Conservation (phyloP, 2,797 vertebrate species). For the Hippopotamyrus pictus region DNA sequence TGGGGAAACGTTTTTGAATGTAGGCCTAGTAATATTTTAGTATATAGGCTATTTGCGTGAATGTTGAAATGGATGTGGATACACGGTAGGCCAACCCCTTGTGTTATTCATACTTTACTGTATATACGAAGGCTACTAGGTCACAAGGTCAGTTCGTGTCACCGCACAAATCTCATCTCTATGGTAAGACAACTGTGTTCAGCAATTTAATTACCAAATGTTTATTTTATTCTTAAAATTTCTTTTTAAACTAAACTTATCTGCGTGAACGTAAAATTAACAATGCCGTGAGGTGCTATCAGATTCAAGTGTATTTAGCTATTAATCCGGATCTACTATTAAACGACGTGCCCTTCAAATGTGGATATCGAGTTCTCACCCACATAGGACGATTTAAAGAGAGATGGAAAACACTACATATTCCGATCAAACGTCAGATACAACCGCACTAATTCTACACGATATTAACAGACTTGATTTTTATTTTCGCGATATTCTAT, state of each 20-base stretch:
- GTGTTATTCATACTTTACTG: not conserved
- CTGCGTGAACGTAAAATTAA: not conserved
- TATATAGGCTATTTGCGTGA: not conserved
- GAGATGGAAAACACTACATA: not conserved
- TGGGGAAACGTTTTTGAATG: not conserved
- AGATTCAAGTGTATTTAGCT: not conserved
- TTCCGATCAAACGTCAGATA: not conserved
- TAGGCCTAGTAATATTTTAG: not conserved
- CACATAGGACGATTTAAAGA: not conserved
- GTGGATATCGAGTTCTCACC: not conserved
- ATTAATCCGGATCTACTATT: not conserved
- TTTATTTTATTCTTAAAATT: not conserved
- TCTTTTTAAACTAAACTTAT: not conserved
- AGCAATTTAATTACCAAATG: not conserved
- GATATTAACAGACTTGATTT: not conserved
- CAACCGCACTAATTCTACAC: not conserved
- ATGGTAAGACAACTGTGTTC: not conserved
- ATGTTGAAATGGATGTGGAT: not conserved
- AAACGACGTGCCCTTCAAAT: not conserved
- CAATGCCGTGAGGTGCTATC: not conserved
- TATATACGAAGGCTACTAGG: slow-evolving; percentile 11
- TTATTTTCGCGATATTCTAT: not conserved
- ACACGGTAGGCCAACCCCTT: not conserved
- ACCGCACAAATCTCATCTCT: not conserved
- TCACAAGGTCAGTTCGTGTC: slow-evolving; percentile 24